Evolutionary conservation across 1,140 invertebrate genomes (phyloP), one percentile per base, ranked within the genome.

Genomic region (Drosophila funebris): DNA sequence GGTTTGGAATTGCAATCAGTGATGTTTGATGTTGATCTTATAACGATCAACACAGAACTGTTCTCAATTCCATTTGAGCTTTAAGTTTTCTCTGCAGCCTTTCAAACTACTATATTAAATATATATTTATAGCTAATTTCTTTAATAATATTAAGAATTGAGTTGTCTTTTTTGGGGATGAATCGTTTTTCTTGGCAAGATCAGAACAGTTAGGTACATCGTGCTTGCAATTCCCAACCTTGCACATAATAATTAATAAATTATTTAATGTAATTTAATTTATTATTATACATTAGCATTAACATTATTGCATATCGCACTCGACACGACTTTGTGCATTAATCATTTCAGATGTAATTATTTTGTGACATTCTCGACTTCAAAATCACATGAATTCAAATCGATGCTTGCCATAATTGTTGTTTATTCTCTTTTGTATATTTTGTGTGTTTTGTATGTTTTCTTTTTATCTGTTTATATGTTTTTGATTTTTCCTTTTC

Each of bases 401-500:
- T 39, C 52, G 18, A 44, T 67, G 69, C 63, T 67, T 67, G 69
- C 62, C 11, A 72, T 53, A 36, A 67, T 67, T 52, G 52, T 43
- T 43, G n/a, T n/a, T 52, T 22, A 9, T 20, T 29, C 39, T 22
- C 13, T 48, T 66, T 66, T 71, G 68, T 52, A 50, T 64, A 39
- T 66, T 56, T 57, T 41, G 18, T 71, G 61, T 43, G n/a, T 64
- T 13, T 52, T 13, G 31, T 48, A 11, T n/a, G n/a, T 9, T 37
- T 56, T 11, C 8, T 48, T 54, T 16, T 14, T 39, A 9, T 57
- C 18, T 9, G 24, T 53, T 54, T 20, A 63, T 63, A 29, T 14
- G 16, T 18, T 53, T 53, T 43, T 43, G 20, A 33, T 64, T 44
- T 29, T 64, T 22, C n/a, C n/a, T 14, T 41, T 43, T 43, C 18